Evolutionary conservation across 1,140 invertebrate genomes (phyloP), one percentile per base, ranked within the genome.

Genomic region (Drosophila setifemur): DNA sequence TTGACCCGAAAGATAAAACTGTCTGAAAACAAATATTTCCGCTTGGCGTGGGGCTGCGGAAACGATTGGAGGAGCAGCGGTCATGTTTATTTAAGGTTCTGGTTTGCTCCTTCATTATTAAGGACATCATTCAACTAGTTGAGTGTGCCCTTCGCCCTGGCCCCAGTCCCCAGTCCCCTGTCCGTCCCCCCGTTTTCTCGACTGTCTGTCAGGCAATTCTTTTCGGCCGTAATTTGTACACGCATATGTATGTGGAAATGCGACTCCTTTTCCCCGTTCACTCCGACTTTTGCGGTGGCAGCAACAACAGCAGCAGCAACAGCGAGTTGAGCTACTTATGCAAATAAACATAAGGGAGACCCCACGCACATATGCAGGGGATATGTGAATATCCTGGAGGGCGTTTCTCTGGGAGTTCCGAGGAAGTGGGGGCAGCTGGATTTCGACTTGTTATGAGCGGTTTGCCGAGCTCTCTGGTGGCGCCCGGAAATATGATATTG

Each of bases 111-210:
- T 57, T 86, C 82, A 86, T 86, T 86, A 86, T 86, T 79, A 86
- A 73, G 72, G 72, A 86, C 81, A 86, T 81, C 72, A 86, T 86
- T 86, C 81, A 86, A 81, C 81, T 79, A 79, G 81, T 86, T 86
- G 81, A 60, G 47, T 58, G 40, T 69, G 37, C 35, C 69, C 49
- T 48, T 61, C 37, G 58, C 44, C 58, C 48, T 29, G n/a, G n/a
- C n/a, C n/a, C n/a, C n/a, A n/a, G n/a, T 60, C 43, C 33, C 48
- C 31, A 9, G 2, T 40, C 31, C 31, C 43, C 43, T 31, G 28
- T 29, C 29, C 48, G 39, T 31, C 16, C 14, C 26, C 18, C 55
- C 23, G 29, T 47, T 37, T 18, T 8, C 29, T 39, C 42, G 37
- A 21, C 68, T 48, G 39, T 66, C 40, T 73, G 58, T 45, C 63